phyloP scores from a whole-genome alignment of 2,888 invertebrate species.

The Noctua fimbriata region DNA sequence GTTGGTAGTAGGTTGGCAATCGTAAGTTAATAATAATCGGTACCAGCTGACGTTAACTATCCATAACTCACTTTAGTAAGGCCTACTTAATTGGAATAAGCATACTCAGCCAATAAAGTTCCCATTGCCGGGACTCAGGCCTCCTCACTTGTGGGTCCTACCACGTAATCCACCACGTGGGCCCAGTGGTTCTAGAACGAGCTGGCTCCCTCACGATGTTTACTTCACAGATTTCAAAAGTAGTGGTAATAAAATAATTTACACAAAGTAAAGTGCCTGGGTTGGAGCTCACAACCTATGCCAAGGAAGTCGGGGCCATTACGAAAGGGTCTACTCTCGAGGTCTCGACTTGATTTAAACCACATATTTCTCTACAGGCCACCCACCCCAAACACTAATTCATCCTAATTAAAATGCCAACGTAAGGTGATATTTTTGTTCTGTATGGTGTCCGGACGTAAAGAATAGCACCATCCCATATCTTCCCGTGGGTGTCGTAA shows the following conservation, averaged over 20 bases:
- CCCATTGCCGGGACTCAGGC: no score
- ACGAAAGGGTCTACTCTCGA: background rate
- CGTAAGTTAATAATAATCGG: no score
- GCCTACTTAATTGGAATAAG: no score
- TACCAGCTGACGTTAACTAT: no score
- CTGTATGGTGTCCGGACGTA: no score
- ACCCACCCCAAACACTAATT: conserved; percentile 17
- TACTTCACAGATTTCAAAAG: no score
- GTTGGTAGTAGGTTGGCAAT: no score
- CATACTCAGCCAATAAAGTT: background rate
- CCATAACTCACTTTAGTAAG: no score
- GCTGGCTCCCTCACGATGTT: no score
- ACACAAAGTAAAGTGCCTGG: background rate
- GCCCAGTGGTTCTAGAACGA: background rate
- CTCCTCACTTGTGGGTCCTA: background rate
- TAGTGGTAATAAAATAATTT: background rate
- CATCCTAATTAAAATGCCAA: conserved; percentile 39
- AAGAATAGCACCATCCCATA: no score
- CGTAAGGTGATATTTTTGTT: conserved; percentile 49
- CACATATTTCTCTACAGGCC: background rate
- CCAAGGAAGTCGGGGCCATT: background rate
- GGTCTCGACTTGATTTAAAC: conserved; percentile 2
- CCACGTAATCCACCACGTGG: background rate
- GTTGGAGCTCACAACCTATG: background rate
- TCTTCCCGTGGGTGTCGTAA: no score